Evolutionary conservation across 2,797 vertebrate species (phyloP), one percentile per base, ranked within the genome.

Genomic region (Sternotherus odoratus): DNA sequence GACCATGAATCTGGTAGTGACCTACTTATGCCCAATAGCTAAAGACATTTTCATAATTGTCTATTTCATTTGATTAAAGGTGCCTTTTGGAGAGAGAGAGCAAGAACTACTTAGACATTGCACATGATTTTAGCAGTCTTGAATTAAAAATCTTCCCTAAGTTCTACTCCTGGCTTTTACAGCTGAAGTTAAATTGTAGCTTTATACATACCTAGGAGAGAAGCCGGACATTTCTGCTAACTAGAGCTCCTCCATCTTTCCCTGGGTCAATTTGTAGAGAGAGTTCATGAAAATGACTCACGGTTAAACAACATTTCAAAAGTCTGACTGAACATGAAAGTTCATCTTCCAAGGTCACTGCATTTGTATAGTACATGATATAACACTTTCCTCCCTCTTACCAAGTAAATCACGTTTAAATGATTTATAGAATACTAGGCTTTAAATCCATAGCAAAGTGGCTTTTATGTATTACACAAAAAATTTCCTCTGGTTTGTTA

Each of bases 121-220:
- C 0, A 8, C 80, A 89, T 0, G 1, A 88, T 85, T 87, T 92
- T 93, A 2, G 0, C 63, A 9, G 54, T 54, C 78, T 66, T 79
- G 88, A 91, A 90, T 74, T 93, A 91, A 92, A 91, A 94, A 88
- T 83, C 79, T 85, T n/a, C 69, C 69, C 26, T 87, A 78, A 89
- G 84, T 95, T 96, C 78, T 86, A 79, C 88, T 96, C 83, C 28
- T 87, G 90, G 33, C 36, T 82, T 96, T 94, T 85, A 82, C 9
- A 30, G 83, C 60, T 83, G 91, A 95, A 74, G 79, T 91, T 91
- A 95, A 90, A 92, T 88, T 94, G 78, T 77, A 83, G 30, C 53
- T 90, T 91, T 72, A 82, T 57, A 12, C 80, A 83, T 77, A 57
- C 77, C 90, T 91, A 89, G 33, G 60, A 89, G 39, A 60, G 0